A percentile compares a stretch with the other conserved stretches of the same genome.
phyloP scores from a whole-genome alignment of 2,797 vertebrate species.

The Centroberyx gerrardi region DNA sequence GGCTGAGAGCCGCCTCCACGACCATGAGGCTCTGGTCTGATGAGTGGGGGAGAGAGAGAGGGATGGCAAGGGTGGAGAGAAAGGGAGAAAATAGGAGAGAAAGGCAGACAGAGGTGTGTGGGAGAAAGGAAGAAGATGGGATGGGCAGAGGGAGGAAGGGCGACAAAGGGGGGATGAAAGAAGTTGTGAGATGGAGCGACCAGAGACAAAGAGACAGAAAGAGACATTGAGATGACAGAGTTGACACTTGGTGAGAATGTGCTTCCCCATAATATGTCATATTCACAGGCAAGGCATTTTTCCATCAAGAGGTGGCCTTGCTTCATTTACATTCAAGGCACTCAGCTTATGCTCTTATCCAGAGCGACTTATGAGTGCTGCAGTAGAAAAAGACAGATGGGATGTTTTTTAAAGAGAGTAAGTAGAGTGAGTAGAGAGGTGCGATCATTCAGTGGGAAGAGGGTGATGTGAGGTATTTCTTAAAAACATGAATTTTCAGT shows the following conservation, averaged over 20 bases:
- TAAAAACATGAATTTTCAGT: no score
- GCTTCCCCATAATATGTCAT: neutral
- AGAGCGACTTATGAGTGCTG: neutral
- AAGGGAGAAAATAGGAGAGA: neutral
- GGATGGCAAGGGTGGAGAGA: neutral
- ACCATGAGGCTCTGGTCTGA: conserved; percentile 92
- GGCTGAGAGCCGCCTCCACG: conserved; percentile 87
- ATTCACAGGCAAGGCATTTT: neutral
- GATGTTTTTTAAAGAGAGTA: no score
- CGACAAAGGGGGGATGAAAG: neutral
- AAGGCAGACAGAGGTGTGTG: neutral
- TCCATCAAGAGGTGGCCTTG: conserved; percentile 1
- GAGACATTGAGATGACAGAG: neutral
- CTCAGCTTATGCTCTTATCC: neutral
- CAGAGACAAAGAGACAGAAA: neutral
- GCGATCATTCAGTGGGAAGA: no score
- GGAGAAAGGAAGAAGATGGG: neutral
- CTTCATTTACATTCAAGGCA: no score
- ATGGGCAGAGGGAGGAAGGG: neutral
- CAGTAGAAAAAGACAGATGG: no score
- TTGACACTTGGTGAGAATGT: neutral
- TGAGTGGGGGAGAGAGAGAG: neutral
- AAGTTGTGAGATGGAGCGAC: no score
- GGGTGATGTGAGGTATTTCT: no score
- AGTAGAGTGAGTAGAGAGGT: no score